Percentiles rank a stretch among this genome's conserved stretches.
phyloP scores from a whole-genome alignment of 2,888 invertebrate genomes.

The Oconnorella tubifera region DNA sequence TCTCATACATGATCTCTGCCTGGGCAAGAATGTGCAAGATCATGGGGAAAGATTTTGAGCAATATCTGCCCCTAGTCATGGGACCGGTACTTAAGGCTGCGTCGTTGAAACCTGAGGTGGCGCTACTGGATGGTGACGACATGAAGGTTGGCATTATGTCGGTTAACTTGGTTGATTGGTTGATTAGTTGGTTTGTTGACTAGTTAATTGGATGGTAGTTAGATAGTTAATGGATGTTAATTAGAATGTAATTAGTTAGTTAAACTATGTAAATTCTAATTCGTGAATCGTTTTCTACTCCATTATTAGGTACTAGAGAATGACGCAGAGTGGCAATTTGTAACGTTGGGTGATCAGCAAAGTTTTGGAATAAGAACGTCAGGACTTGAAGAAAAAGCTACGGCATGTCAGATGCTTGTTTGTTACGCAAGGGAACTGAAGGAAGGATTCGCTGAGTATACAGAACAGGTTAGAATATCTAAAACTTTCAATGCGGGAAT shows the following conservation, averaged over 20 bases:
- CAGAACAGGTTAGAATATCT: conserved; percentile 64
- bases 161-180: too few species aligned
- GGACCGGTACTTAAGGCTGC: conserved; percentile 87
- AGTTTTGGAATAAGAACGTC: conserved; percentile 91
- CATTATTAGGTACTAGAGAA: conserved; percentile 68
- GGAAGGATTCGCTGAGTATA: conserved; percentile 73
- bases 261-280: neutral
- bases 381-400: conserved; percentile 90
- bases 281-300: neutral
- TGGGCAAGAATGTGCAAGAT: conserved; percentile 99
- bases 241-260: too few species aligned
- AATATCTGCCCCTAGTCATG: conserved; percentile 92
- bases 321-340: conserved; percentile 90
- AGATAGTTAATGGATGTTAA: too few species aligned
- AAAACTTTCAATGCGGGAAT: too few species aligned
- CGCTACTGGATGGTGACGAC: conserved; percentile 73
- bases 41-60: conserved; percentile 77
- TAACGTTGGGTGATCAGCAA: conserved; percentile 81
- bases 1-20: conserved; percentile 94
- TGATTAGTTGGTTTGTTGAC: too few species aligned
- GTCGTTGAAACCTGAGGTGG: conserved; percentile 87
- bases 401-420: conserved; percentile 92
- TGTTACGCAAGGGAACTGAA: conserved; percentile 91
- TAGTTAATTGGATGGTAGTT: too few species aligned
- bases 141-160: conserved; percentile 4